Base-by-base conservation (phyloP, 2,888 invertebrate genomes). In the Pyrrhia umbra region DNA sequence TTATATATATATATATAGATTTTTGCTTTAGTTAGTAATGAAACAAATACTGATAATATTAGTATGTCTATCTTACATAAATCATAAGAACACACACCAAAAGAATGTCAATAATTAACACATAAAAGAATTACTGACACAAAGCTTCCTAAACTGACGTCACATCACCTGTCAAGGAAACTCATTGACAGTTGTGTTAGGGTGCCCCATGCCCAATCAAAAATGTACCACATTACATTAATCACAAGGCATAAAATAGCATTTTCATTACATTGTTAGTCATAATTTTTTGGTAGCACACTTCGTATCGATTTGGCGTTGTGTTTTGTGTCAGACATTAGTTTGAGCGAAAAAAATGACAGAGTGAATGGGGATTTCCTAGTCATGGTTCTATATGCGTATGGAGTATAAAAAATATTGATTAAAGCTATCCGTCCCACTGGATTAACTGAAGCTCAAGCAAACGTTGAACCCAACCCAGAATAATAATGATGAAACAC, bases 141-240 rank as follows among this genome's bases (percentile, higher is more conserved):
- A 59, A 51, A 20, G 3, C 6, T 42, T 15, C 30, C 9, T 15
- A 34, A 16, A 40, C 13, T 71, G 64, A 68, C 68, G 77, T 68
- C 68, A 77, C 51, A 49, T 27, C 61, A 73, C 68, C 56, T 77
- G 75, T 57, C 77, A 45, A 40, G 50, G 18, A 52, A 59, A 67
- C 20, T 27, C 40, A 61, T 55, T 62, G 60, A 69, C 47, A 63
- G 68, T 43, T 45, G 64, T 51, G 47, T 46, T 50, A 27, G 49
- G 30, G 54, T 37, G 2, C 27, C 42, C 20, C 2, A 8, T 37
- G 21, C 23, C 34, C 55, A 58, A 20, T 46, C 43, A 37, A 72
- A 75, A 59, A 46, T 64, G 8, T 42, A 69, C 58, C 63, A 59
- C 55, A 47, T 18, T 16, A n/a, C 13, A 8, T 20, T 8, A 47